phyloP scores from a whole-genome alignment of 2,113 vertebrate genomes.

The Rhodinocichla rosea region DNA sequence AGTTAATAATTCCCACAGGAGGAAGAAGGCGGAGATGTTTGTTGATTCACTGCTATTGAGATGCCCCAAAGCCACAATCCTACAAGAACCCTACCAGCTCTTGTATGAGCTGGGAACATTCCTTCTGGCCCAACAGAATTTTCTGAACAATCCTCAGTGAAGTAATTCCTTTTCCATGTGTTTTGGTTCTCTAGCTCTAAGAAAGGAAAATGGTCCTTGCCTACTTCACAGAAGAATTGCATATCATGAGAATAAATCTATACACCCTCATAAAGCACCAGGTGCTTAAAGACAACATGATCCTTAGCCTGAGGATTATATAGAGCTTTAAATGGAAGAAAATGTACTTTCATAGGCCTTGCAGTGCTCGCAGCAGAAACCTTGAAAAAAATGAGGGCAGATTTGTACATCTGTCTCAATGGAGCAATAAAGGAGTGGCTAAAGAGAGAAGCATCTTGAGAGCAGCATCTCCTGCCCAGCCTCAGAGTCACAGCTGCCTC shows the following conservation, averaged over 20 bases:
- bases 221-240: background rate
- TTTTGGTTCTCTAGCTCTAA: background rate
- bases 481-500: background rate
- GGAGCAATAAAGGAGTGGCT: background rate
- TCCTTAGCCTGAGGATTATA: background rate
- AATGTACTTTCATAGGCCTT: background rate
- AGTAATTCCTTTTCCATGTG: background rate
- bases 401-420: background rate
- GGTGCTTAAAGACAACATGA: background rate
- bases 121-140: background rate
- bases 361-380: background rate
- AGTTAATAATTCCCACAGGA: background rate
- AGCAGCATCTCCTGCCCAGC: background rate
- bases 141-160: background rate
- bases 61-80: background rate
- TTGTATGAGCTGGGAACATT: background rate
- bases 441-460: background rate
- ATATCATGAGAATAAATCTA: background rate
- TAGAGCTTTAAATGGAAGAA: background rate
- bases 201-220: background rate
- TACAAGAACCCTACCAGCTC: background rate
- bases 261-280: background rate
- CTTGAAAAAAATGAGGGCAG: background rate
- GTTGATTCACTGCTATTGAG: background rate
- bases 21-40: background rate